Conservation (phyloP, 2,888 invertebrate genomes). For the Proisotoma minuta region DNA sequence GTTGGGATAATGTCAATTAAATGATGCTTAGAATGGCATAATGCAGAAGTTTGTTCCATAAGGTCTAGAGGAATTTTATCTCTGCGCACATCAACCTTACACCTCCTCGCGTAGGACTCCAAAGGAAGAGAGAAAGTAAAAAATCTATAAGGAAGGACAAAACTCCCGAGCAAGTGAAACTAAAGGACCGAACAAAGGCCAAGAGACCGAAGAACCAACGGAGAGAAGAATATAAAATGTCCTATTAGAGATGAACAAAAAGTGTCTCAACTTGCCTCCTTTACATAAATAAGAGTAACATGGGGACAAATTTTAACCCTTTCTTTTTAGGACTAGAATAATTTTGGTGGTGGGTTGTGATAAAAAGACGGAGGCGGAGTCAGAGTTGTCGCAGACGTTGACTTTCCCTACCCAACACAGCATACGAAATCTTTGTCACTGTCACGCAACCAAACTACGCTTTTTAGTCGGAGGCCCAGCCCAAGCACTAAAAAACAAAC, state of each 20-base stretch:
- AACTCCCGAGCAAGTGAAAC: neutral
- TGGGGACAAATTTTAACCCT: too few species aligned
- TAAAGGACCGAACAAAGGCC: too few species aligned
- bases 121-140: neutral
- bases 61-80: neutral
- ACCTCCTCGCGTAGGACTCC: slow-evolving; percentile 4
- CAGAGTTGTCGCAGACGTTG: slow-evolving; percentile 15
- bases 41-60: neutral
- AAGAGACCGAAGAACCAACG: too few species aligned
- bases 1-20: too few species aligned
- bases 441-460: neutral
- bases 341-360: neutral
- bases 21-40: too few species aligned
- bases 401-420: slow-evolving; percentile 12
- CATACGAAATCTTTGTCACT: slow-evolving; percentile 1
- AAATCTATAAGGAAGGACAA: slow-evolving; percentile 5
- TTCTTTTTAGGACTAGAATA: too few species aligned
- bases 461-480: slow-evolving; percentile 15
- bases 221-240: too few species aligned
- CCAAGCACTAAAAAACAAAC: slow-evolving; percentile 6
- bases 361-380: slow-evolving; percentile 11
- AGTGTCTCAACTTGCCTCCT: too few species aligned
- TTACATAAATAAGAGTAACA: too few species aligned
- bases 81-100: slow-evolving; percentile 17
- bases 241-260: too few species aligned